Base-by-base conservation (phyloP, 1,140 invertebrate genomes). In the Zaprionus nigranus region DNA sequence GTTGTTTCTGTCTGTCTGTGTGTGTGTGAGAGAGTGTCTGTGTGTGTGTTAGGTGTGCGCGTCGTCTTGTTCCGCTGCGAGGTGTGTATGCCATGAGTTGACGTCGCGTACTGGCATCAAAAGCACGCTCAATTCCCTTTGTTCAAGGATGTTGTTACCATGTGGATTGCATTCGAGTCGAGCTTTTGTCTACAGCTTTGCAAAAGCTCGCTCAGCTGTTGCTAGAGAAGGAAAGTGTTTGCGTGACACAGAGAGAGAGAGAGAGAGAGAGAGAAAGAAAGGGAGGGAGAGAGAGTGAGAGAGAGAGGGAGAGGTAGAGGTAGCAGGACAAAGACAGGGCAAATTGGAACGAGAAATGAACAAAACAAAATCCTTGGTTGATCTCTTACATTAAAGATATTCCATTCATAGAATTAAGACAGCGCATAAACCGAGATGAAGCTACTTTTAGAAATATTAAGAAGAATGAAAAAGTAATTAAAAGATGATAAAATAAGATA, bases 181-280 rank as follows among this genome's bases (percentile, higher is more conserved):
- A 88, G 85, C 85, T 90, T 60, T 62, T 17, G 13, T 17, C 30
- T 24, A 51, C 20, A 78, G 88, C 81, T 84, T 79, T 38, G 68
- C 84, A 78, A 87, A 88, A 87, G 85, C 84, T 87, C 59, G 22
- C 62, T 75, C 84, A 88, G 70, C 70, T 80, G 78, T 87, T 88
- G 38, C 51, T 63, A 75, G 73, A 80, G 66, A 82, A 76, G 64
- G 79, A 87, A 87, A 82, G 83, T 79, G 56, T 51, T 26, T 22
- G 20, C 22, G 12, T 49, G 26, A 36, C 49, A 5, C 7, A 30
- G 9, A 53, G 26, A 30, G 40, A 5, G 30, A 13, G 34, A 36
- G 15, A 54, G 49, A 53, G 28, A 2, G 17, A 56, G 20, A n/a
- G 28, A 9, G 9, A 53, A 22, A 30, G 36, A 5, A n/a, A 9